Conservation (phyloP, 2,888 invertebrate genomes). For the Mythimna ferrago region DNA sequence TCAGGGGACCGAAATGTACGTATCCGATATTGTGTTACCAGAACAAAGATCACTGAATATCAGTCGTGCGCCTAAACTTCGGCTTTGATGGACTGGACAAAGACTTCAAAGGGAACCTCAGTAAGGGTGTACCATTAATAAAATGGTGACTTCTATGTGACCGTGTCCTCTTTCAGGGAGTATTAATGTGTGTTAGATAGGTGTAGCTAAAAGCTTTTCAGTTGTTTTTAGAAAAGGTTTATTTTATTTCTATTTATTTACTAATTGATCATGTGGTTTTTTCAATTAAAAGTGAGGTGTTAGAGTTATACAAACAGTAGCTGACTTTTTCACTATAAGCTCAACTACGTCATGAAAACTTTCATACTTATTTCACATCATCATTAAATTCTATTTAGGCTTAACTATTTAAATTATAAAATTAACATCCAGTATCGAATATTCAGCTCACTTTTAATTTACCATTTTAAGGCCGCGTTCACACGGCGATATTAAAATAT, state of each 20-base stretch:
- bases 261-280: background rate
- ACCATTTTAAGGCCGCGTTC: background rate
- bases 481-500: background rate
- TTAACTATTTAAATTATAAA: conserved; percentile 22
- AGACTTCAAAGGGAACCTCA: conserved; percentile 62
- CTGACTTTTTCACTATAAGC: background rate
- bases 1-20: conserved; percentile 66
- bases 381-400: background rate
- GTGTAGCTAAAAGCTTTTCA: conserved; percentile 25
- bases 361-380: no score
- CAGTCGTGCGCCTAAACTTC: conserved; percentile 59
- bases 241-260: background rate
- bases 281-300: no score
- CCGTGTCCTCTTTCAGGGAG: conserved; percentile 33
- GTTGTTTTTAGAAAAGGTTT: conserved; percentile 5
- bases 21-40: conserved; percentile 78
- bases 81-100: conserved; percentile 71
- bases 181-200: conserved; percentile 36
- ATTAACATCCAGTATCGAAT: conserved; percentile 11
- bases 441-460: conserved; percentile 2
- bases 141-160: conserved; percentile 51
- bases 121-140: conserved; percentile 57
- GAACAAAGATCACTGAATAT: conserved; percentile 69
- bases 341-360: background rate
- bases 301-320: no score